These are phyloP conservation scores for Cyphomyrus discorhynchus DNA, from an alignment of 2,113 vertebrate genomes.

Conservation along the genomic window DNA sequence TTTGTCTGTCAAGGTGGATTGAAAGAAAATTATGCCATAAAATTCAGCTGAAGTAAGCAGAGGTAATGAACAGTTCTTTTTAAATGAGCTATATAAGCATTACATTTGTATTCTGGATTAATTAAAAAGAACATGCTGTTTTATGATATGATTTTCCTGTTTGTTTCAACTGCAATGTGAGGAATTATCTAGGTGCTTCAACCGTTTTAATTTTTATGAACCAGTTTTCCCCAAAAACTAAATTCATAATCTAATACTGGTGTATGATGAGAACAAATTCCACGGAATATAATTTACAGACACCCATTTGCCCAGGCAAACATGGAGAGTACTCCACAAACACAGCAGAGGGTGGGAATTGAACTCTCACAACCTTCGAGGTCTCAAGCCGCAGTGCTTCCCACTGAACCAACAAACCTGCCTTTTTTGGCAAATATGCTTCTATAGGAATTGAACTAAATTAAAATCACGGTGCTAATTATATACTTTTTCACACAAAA, in stretches of 20 bases:
- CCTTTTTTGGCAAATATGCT: not conserved
- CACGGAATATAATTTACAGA: not conserved
- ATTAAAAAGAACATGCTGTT: not conserved
- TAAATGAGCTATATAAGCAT: not conserved
- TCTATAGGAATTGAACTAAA: not conserved
- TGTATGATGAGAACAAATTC: not conserved
- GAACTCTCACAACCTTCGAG: not conserved
- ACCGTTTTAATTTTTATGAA: not conserved
- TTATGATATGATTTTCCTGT: not conserved
- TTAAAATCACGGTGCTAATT: not conserved
- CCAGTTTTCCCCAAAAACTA: not conserved
- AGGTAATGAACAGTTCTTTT: not conserved
- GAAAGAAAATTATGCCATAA: not conserved
- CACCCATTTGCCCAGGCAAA: not conserved
- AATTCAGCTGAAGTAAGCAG: not conserved
- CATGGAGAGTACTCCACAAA: not conserved
- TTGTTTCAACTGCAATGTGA: not conserved
- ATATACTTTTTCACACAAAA: not conserved
- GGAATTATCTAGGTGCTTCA: not conserved
- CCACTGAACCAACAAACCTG: not conserved
- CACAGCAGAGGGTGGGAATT: not conserved
- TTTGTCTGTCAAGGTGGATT: not conserved
- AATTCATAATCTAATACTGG: not conserved
- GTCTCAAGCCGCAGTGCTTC: not conserved
- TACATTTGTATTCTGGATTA: not conserved